Percentiles rank a stretch among this genome's conserved stretches.
Conservation (phyloP, 2,888 invertebrate species). For the Automeris io region DNA sequence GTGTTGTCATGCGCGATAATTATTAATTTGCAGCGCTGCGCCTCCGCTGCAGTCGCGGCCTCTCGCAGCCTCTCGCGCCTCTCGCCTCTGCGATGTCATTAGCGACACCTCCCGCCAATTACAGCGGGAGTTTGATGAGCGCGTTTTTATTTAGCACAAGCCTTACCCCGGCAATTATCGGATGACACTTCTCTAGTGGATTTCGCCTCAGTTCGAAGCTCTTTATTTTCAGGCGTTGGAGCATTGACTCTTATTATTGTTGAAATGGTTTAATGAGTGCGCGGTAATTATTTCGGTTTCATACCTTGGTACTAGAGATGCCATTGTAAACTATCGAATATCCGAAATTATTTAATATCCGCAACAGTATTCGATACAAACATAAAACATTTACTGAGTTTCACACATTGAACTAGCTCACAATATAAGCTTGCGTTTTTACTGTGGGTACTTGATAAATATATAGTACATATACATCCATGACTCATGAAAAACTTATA, state of each 20-base stretch:
- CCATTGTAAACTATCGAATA: neutral
- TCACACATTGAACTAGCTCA: too few relatives aligned
- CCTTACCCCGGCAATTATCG: constrained; percentile 70
- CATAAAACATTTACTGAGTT: too few relatives aligned
- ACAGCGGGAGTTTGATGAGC: constrained; percentile 68
- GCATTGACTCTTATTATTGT: constrained; percentile 31
- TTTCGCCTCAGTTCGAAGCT: neutral
- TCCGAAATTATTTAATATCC: constrained; percentile 11
- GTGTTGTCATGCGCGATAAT: constrained; percentile 74
- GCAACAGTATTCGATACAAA: too few relatives aligned
- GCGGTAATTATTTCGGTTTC: constrained; percentile 6
- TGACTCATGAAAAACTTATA: too few relatives aligned
- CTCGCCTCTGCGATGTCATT: constrained; percentile 48
- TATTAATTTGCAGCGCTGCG: constrained; percentile 68
- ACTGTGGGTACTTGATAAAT: too few relatives aligned
- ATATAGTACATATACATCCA: too few relatives aligned
- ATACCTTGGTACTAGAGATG: constrained; percentile 8
- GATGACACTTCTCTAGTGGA: constrained; percentile 49
- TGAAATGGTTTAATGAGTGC: constrained; percentile 23
- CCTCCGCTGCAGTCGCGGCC: constrained; percentile 22
- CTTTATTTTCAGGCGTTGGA: constrained; percentile 26
- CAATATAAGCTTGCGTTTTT: too few relatives aligned
- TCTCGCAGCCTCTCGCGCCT: constrained; percentile 34
- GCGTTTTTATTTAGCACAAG: constrained; percentile 71
- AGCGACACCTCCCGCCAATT: constrained; percentile 76